phyloP scores from a whole-genome alignment of 2,113 vertebrate species.

The Drymodes brunneopygia region DNA sequence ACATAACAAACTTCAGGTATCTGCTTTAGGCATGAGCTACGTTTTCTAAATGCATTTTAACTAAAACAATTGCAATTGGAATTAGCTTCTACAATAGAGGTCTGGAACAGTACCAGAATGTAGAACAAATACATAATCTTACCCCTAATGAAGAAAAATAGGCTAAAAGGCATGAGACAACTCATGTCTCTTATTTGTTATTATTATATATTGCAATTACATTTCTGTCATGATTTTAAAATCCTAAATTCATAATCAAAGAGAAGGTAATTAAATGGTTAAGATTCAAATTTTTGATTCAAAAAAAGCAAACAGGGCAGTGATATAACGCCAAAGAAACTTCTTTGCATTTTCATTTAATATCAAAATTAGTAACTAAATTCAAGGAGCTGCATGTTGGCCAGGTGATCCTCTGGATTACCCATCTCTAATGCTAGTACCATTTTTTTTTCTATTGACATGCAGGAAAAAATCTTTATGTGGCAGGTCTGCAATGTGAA shows the following conservation, averaged over 20 bases:
- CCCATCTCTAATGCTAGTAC: background rate
- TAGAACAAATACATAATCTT: background rate
- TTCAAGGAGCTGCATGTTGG: background rate
- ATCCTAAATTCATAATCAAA: background rate
- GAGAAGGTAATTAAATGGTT: background rate
- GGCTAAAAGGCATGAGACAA: background rate
- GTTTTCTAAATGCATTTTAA: background rate
- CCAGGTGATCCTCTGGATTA: background rate
- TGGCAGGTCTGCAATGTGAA: background rate
- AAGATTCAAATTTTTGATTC: background rate
- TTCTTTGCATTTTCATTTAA: background rate
- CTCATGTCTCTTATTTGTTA: background rate
- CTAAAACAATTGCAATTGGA: background rate
- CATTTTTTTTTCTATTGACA: background rate
- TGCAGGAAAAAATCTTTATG: background rate
- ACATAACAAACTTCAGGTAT: background rate
- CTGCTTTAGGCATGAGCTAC: background rate
- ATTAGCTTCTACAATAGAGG: background rate
- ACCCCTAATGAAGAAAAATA: background rate
- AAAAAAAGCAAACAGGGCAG: background rate
- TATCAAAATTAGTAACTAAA: background rate
- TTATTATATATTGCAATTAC: accelerated
- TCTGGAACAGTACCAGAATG: background rate
- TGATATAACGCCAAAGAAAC: background rate
- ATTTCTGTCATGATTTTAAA: background rate